Conservation (phyloP, 2,113 vertebrate species). For the Sialia sialis region DNA sequence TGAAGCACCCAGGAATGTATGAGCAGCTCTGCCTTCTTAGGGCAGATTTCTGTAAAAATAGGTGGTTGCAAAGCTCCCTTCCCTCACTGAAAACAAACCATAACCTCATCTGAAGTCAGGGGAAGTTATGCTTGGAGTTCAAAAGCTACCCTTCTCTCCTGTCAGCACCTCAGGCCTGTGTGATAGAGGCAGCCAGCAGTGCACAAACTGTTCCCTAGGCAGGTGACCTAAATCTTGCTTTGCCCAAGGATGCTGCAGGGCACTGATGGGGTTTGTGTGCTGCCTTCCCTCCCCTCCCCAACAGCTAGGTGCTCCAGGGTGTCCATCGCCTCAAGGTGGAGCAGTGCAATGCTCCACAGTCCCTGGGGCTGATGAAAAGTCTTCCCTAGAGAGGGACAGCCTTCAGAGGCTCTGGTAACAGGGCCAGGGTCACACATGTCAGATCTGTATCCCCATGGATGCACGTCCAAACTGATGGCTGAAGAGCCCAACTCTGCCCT, state of each 20-base stretch:
- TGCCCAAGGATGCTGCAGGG: neutral
- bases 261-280: neutral
- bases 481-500: neutral
- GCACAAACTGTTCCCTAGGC: neutral
- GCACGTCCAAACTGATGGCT: accelerated
- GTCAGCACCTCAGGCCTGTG: neutral
- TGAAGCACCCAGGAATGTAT: neutral
- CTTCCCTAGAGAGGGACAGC: neutral
- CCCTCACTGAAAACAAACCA: neutral
- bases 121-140: accelerated
- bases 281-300: neutral
- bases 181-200: neutral
- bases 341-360: neutral
- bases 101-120: neutral
- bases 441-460: accelerated
- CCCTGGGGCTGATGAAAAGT: neutral
- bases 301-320: neutral
- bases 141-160: neutral
- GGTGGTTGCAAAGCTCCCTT: neutral
- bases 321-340: neutral
- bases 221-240: neutral
- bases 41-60: neutral
- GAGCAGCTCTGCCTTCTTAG: neutral
- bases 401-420: neutral
- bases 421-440: accelerated